phyloP scores from a whole-genome alignment of 2,888 invertebrate genomes.

The Cataglyphis altisquamis region DNA sequence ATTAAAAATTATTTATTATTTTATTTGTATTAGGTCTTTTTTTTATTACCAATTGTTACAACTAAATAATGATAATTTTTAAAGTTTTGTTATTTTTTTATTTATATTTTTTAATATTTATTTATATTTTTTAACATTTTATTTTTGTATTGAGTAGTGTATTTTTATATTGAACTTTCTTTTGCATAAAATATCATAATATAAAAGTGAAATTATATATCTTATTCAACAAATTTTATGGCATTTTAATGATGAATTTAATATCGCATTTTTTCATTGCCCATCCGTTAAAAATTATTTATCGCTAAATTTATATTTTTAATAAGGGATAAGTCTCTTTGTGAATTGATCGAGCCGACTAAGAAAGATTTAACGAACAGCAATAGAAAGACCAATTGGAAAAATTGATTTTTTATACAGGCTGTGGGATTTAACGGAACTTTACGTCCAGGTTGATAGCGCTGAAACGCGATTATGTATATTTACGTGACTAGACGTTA shows the following conservation, averaged over 20 bases:
- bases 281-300: background rate
- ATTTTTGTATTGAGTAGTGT: background rate
- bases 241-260: background rate
- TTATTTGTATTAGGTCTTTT: background rate
- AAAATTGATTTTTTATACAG: slow-evolving; percentile 33
- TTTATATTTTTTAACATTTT: background rate
- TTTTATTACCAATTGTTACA: background rate
- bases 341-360: background rate
- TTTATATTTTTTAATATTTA: background rate
- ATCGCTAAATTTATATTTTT: slow-evolving; percentile 34
- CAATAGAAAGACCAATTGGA: background rate
- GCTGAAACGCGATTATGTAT: slow-evolving; percentile 30
- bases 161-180: background rate
- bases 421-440: slow-evolving; percentile 16
- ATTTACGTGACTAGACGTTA: slow-evolving; percentile 43
- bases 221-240: background rate
- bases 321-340: slow-evolving; percentile 25
- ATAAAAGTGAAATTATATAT: background rate
- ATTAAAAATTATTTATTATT: background rate
- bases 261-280: background rate
- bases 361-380: slow-evolving; percentile 1
- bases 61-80: background rate
- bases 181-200: background rate
- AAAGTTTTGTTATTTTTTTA: background rate
- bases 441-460: slow-evolving; percentile 14